phyloP scores from a whole-genome alignment of 2,113 vertebrate genomes.

The Charina bottae region DNA sequence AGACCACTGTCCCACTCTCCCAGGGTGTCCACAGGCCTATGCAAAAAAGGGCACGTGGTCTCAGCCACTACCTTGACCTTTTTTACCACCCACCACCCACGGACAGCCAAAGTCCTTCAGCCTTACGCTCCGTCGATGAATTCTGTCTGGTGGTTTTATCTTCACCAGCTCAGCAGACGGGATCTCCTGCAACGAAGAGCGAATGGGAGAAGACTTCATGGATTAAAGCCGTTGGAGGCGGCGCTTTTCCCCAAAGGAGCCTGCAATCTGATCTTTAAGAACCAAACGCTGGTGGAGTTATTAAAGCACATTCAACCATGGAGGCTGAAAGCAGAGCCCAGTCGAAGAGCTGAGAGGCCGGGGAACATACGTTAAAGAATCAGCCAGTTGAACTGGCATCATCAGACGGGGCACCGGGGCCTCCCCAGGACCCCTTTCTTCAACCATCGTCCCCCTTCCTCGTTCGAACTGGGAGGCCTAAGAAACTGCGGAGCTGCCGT shows the following conservation, averaged over 20 bases:
- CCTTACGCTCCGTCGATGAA: neutral
- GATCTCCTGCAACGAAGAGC: neutral
- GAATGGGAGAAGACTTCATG: accelerated
- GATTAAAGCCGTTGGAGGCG: neutral
- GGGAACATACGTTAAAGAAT: too few species aligned
- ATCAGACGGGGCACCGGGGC: too few species aligned
- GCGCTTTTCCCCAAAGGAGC: neutral
- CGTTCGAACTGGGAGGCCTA: too few species aligned
- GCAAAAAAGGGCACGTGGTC: neutral
- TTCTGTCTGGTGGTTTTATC: neutral
- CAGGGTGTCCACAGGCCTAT: neutral
- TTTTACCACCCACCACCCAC: neutral
- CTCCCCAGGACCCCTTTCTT: too few species aligned
- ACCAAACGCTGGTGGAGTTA: too few species aligned
- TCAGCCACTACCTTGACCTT: neutral
- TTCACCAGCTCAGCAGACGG: neutral
- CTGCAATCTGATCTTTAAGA: neutral
- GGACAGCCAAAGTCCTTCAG: neutral
- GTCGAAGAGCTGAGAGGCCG: too few species aligned
- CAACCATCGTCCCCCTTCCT: too few species aligned
- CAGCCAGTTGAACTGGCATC: too few species aligned
- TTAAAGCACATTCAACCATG: neutral
- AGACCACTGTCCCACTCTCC: neutral
- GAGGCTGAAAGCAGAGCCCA: neutral
- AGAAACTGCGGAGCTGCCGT: too few species aligned